phyloP scores from a whole-genome alignment of 2,888 invertebrate genomes.

The Nasonia oneida region DNA sequence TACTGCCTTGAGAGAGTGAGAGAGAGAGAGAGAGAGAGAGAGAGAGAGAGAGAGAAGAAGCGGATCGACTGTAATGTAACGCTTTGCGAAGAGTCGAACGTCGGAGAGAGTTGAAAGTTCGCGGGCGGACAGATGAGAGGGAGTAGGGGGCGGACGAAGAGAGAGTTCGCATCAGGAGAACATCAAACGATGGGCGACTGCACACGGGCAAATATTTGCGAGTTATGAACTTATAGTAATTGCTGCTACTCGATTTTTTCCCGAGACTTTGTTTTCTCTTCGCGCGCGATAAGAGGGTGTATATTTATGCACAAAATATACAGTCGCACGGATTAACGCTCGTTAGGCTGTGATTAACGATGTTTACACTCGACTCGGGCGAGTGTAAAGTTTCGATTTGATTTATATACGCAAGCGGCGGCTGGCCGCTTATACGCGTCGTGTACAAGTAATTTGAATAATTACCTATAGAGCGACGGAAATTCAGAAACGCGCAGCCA shows the following conservation, averaged over 20 bases:
- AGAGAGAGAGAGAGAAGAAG: slow-evolving; percentile 4
- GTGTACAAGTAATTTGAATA: background rate
- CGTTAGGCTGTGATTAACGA: slow-evolving; percentile 2
- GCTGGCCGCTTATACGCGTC: background rate
- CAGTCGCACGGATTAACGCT: background rate
- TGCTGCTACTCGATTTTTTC: slow-evolving; percentile 49
- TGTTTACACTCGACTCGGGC: background rate
- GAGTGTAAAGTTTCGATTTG: slow-evolving; percentile 5
- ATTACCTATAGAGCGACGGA: background rate
- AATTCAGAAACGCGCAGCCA: slow-evolving; percentile 4
- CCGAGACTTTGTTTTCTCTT: background rate
- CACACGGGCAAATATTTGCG: slow-evolving; percentile 54
- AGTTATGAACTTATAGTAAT: slow-evolving; percentile 65
- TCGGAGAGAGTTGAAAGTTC: slow-evolving; percentile 33
- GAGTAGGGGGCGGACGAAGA: background rate
- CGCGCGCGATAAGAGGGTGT: background rate
- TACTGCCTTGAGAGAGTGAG: slow-evolving; percentile 41
- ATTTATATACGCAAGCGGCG: background rate
- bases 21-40: background rate
- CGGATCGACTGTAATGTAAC: slow-evolving; percentile 61
- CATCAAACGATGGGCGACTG: slow-evolving; percentile 22
- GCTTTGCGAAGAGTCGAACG: slow-evolving; percentile 54
- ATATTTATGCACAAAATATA: background rate
- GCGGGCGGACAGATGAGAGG: slow-evolving; percentile 7
- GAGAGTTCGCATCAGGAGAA: slow-evolving; percentile 29